Conservation (phyloP, 2,797 vertebrate genomes). For the Smutsia temminckii region DNA sequence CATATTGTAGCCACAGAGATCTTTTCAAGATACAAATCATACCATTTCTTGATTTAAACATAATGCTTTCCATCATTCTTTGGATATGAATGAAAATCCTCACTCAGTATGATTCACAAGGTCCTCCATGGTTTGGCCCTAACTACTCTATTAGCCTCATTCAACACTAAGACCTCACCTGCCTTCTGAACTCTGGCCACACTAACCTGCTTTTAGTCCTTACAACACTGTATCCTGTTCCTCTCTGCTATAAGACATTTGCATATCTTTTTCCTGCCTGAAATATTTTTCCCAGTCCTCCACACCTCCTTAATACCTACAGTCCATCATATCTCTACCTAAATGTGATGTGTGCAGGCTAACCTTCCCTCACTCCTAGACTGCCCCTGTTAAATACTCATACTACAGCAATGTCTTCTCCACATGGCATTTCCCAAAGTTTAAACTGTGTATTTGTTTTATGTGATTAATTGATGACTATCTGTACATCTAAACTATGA, state of each 20-base stretch:
- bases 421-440: background rate
- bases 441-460: background rate
- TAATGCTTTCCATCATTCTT: background rate
- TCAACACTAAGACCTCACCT: background rate
- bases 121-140: background rate
- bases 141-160: background rate
- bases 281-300: background rate
- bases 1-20: background rate
- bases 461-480: background rate
- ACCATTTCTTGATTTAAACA: background rate
- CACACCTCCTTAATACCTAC: background rate
- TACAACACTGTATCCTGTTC: background rate
- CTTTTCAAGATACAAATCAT: background rate
- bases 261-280: background rate
- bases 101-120: background rate
- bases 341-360: background rate
- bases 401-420: background rate
- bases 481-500: background rate
- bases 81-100: background rate
- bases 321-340: background rate
- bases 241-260: background rate
- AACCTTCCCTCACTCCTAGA: background rate
- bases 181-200: background rate
- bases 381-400: fast-evolving
- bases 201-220: background rate